These are phyloP conservation scores for Amphipoea lucens DNA, from an alignment of 2,888 invertebrate species.

Conservation along the genomic window DNA sequence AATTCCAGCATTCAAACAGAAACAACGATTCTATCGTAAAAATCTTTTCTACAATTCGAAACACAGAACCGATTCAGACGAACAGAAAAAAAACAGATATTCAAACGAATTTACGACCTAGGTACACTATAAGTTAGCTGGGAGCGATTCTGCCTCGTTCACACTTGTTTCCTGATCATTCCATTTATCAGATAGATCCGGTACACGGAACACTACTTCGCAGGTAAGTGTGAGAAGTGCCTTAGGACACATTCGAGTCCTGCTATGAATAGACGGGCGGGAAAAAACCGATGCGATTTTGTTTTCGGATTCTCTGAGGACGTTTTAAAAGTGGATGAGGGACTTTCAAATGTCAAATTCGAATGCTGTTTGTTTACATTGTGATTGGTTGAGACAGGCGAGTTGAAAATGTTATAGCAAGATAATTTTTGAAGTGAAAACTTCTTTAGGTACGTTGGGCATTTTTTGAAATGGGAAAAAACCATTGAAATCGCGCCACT, in stretches of 20 bases:
- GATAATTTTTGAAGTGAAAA: neutral
- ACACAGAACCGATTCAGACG: conserved; percentile 41
- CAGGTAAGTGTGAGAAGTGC: conserved; percentile 77
- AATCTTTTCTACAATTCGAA: conserved; percentile 55
- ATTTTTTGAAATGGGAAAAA: too few relatives aligned
- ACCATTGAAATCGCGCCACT: too few relatives aligned
- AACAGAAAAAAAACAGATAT: conserved; percentile 45
- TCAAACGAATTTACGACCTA: conserved; percentile 55
- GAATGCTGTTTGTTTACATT: neutral
- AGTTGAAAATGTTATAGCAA: conserved; percentile 6
- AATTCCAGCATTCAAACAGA: conserved; percentile 32
- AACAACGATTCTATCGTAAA: conserved; percentile 47
- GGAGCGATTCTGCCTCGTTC: conserved; percentile 54
- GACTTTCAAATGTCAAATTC: conserved; percentile 39
- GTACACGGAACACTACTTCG: conserved; percentile 80
- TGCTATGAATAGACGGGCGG: conserved; percentile 45
- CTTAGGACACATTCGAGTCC: conserved; percentile 70
- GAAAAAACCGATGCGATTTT: conserved; percentile 38
- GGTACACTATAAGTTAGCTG: conserved; percentile 56
- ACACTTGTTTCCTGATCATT: conserved; percentile 76
- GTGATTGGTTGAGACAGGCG: conserved; percentile 18
- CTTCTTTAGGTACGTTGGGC: too few relatives aligned
- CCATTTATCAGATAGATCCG: conserved; percentile 76
- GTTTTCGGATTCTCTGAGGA: conserved; percentile 40
- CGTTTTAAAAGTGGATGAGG: conserved; percentile 21